phyloP scores from a whole-genome alignment of 2,888 invertebrate species.

The Neoitamus cyanurus region DNA sequence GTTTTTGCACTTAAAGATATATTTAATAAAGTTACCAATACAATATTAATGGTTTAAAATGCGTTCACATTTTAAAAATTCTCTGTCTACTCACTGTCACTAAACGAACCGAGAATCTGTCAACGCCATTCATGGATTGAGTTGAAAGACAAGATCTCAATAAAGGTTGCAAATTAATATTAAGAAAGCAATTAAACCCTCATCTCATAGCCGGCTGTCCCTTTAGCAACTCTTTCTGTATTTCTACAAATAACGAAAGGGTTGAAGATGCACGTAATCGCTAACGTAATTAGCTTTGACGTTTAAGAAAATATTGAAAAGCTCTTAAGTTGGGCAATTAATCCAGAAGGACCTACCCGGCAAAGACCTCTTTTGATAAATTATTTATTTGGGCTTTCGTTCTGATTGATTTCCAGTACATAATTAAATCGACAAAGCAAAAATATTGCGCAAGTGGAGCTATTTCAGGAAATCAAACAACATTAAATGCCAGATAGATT shows the following conservation, averaged over 20 bases:
- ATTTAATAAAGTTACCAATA: too few relatives aligned
- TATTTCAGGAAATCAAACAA: neutral
- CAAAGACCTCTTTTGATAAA: neutral
- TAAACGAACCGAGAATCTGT: neutral
- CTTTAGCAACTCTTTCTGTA: neutral
- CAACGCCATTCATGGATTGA: neutral
- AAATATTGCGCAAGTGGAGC: neutral
- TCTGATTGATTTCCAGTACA: constrained; percentile 2
- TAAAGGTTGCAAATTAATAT: neutral
- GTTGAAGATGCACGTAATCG: neutral
- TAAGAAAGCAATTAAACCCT: neutral
- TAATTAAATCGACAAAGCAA: constrained; percentile 9
- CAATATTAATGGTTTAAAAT: too few relatives aligned
- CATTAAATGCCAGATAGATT: neutral
- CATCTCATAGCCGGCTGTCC: neutral
- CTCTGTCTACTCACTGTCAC: too few relatives aligned
- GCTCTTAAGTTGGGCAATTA: neutral
- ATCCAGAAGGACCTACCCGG: neutral
- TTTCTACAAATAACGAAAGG: neutral
- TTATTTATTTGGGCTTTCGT: neutral
- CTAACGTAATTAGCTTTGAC: neutral
- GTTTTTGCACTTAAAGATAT: too few relatives aligned
- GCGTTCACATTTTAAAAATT: too few relatives aligned
- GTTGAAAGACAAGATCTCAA: neutral
- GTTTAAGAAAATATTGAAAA: neutral